phyloP scores from a whole-genome alignment of 2,888 invertebrate genomes.

The Antheraea yamamai region DNA sequence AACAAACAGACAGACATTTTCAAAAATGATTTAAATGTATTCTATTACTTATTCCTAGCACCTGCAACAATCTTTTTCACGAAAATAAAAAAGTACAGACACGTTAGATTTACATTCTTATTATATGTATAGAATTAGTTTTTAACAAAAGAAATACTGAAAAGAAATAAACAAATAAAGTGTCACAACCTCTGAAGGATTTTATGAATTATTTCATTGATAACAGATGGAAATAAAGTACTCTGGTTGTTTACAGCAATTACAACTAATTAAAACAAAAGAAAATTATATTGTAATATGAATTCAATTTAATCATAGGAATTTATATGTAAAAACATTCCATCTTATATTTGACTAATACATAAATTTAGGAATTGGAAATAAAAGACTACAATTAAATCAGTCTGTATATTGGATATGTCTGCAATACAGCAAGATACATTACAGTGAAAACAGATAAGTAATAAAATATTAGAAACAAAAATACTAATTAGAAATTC shows the following conservation, averaged over 20 bases:
- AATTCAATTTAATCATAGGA: background rate
- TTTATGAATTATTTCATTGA: background rate
- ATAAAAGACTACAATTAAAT: conserved; percentile 67
- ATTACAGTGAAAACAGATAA: conserved; percentile 81
- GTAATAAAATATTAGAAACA: conserved; percentile 82
- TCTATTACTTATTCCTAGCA: no score
- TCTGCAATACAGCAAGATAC: conserved; percentile 83
- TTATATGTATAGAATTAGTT: no score
- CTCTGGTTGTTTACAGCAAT: background rate
- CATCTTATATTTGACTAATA: background rate
- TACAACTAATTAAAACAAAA: background rate
- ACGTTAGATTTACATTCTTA: no score
- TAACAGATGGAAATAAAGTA: background rate
- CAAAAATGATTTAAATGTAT: no score
- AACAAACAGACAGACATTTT: no score
- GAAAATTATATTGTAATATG: background rate
- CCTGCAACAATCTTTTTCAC: no score
- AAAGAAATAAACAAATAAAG: no score
- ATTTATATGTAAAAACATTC: background rate
- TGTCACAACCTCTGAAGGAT: background rate
- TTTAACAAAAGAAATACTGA: no score
- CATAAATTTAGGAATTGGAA: conserved; percentile 26
- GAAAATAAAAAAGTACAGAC: no score
- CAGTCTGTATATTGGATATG: conserved; percentile 84
- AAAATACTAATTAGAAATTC: conserved; percentile 81